A percentile compares a stretch with the other conserved stretches of the same genome.
Evolutionary conservation across 2,797 vertebrate genomes (phyloP).

Genomic region (Catamblyrhynchus diadema): DNA sequence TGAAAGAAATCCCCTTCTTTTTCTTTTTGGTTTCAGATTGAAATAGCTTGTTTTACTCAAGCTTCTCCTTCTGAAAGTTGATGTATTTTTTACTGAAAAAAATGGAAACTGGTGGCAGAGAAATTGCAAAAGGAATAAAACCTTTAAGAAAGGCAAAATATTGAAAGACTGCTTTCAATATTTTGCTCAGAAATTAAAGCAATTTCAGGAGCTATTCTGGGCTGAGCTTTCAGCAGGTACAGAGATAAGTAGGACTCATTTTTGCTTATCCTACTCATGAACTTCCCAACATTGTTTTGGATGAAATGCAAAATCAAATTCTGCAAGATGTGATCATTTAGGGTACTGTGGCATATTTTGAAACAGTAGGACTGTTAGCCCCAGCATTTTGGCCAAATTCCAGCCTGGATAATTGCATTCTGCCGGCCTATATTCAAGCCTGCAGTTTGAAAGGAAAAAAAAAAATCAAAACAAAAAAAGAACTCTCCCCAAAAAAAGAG

Average conservation of each 20-base stretch:
- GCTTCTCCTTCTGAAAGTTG: not conserved
- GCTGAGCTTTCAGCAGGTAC: not conserved
- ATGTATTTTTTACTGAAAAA: not conserved
- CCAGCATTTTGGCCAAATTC: conserved; percentile 65
- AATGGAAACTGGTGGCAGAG: not conserved
- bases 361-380: conserved; percentile 69
- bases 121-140: not conserved
- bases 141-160: no score
- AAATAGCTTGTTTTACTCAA: not conserved
- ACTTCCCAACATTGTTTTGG: conserved; percentile 26
- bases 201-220: not conserved
- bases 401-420: conserved; percentile 69
- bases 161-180: not conserved
- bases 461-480: not conserved
- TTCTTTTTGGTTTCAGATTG: not conserved
- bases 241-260: not conserved
- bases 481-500: not conserved
- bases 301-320: conserved; percentile 57
- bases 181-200: not conserved
- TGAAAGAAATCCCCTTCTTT: not conserved
- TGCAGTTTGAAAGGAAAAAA: conserved; percentile 14
- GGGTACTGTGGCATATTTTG: conserved; percentile 68
- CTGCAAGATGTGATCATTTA: conserved; percentile 68
- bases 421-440: conserved; percentile 59
- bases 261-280: not conserved